A percentile compares a stretch with the other conserved stretches of the same genome.
Evolutionary conservation across 2,797 vertebrate genomes (phyloP).

Genomic region (Neopelma chrysocephalum): DNA sequence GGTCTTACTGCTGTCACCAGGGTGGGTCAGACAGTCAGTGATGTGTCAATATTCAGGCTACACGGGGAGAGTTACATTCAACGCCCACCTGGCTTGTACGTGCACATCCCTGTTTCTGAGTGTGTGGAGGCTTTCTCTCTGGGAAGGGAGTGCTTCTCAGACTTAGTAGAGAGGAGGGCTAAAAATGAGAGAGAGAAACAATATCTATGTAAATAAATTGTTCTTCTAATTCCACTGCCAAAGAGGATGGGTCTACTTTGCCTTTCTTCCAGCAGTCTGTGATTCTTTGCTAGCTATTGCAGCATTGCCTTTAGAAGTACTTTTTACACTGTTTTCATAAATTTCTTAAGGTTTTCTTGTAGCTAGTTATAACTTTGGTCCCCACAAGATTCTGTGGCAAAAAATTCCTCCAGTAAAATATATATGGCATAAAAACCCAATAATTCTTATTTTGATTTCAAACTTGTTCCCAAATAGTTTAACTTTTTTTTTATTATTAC

Average conservation of each 20-base stretch:
- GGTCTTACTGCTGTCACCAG: not conserved
- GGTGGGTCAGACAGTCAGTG: too few species aligned
- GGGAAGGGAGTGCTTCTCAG: not conserved
- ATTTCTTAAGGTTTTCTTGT: not conserved
- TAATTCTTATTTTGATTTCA: not conserved
- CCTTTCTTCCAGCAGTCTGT: not conserved
- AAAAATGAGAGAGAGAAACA: not conserved
- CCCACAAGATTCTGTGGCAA: not conserved
- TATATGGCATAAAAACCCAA: not conserved
- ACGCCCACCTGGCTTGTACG: accelerated
- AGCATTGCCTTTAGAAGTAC: not conserved
- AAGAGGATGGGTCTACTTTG: not conserved
- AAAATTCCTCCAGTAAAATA: not conserved
- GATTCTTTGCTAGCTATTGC: not conserved
- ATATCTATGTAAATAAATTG: not conserved
- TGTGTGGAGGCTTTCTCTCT: not conserved
- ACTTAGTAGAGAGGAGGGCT: accelerated
- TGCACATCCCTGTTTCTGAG: not conserved
- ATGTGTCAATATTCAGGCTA: not conserved
- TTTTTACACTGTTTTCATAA: not conserved
- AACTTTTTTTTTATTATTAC: not conserved
- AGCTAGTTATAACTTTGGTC: not conserved
- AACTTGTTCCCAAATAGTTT: not conserved
- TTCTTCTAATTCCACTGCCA: not conserved
- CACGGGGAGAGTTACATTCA: too few species aligned